Base-by-base conservation (phyloP, 2,113 vertebrate genomes). In the Miniopterus natalensis region DNA sequence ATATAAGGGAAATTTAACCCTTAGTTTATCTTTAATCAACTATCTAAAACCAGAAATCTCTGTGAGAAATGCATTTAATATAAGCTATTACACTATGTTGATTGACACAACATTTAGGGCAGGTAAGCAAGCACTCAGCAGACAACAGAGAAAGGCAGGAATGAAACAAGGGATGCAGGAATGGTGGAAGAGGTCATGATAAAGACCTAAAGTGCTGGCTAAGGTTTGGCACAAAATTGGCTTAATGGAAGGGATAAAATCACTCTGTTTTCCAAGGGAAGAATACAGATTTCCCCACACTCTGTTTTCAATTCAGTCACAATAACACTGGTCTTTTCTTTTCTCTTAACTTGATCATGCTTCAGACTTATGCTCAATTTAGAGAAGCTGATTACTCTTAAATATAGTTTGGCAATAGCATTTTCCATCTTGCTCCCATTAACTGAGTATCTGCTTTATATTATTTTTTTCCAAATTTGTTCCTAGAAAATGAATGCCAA, bases 291-390 rank as follows among this genome's bases (percentile, higher is more conserved):
- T 90, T 92, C 66, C 57, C 63, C 47, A 94, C 12, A 93, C 53
- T 97, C 97, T 98, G 97, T 96, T 98, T 97, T 92, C 95, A 97
- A 98, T 97, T 97, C 97, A 95, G 81, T 63, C 84, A 51, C 81
- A 92, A 95, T 42, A 97, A 96, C 88, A 95, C 81, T 97, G 68
- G 88, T 55, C 92, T 96, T 95, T 97, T 95, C 81, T 97, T 95
- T 92, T 91, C 79, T 95, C 94, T 96, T 96, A 96, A 96, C 94
- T 71, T 86, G 88, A 96, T 97, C 94, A 78, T 89, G 59, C 93
- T 73, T 93, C 93, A 95, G 91, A 96, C 93, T 97, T 96, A 85
- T 90, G 95, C 88, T 95, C 95, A 94, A 90, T 96, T 97, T 97
- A 89, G 88, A 95, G 96, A 92, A 95, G 85, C 93, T 97, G 96